Evolutionary conservation across 1,140 invertebrate genomes (phyloP), one percentile per base, ranked within the genome.

Genomic region (Antheraea pernyi): DNA sequence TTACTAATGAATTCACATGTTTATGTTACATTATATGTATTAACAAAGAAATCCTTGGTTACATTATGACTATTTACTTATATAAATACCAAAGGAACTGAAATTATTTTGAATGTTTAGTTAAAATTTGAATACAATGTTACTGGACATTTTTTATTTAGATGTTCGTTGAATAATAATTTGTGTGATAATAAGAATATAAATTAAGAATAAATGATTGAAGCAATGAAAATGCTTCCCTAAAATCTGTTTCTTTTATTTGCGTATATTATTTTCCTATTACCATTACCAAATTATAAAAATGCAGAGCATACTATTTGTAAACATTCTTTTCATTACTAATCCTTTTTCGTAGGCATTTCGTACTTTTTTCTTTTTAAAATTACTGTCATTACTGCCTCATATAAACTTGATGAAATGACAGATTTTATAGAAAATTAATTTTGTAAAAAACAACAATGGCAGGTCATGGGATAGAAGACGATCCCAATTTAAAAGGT

Each of bases 401-500:
- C 4, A 42, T 42, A 7, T 42, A 3, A 42, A 42, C 8, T 42
- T 42, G 2, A 10, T 2, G 0, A 42, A 2, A 42, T 10, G 11
- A 42, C 8, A 10, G 39, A 42, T 42, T 10, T 42, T 42, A 11
- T 8, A 42, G 11, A 42, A 42, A 42, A 42, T 42, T 42, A 7
- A 10, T 42, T 53, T 11, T 42, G 8, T 11, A 11, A n/a, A 11
- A 19, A 22, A 60, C 46, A 39, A 67, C 16, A 64, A 74, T 73
- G 70, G 79, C 79, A 61, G 82, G 82, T 7, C 76, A 82, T 61
- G 86, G 81, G 48, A 75, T 80, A 22, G 82, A 88, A 8, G 86
- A 91, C 69, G 86, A 91, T 69, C 88, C 88, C 66, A 87, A 75
- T 48, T 78, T 91, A 70, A 91, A 89, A 79, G 89, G 89, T 16